Evolutionary conservation across 2,113 vertebrate species (phyloP).

Genomic region (Mirounga angustirostris): DNA sequence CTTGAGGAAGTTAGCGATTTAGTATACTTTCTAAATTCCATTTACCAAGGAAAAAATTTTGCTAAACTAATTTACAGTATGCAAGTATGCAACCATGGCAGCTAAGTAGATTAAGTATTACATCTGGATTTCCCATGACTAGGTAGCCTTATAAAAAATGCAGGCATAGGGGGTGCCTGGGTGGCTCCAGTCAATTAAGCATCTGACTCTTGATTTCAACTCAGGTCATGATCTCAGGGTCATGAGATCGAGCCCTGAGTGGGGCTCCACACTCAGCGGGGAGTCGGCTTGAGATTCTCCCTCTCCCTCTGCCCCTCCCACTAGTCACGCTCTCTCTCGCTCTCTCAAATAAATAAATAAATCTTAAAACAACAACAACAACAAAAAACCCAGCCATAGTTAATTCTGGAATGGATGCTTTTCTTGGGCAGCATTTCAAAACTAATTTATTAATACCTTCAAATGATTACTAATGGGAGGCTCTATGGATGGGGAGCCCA

Average conservation of each 20-base stretch:
- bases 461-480: constrained; percentile 30
- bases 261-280: background rate
- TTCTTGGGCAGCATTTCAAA: constrained; percentile 57
- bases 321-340: background rate
- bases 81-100: background rate
- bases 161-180: background rate
- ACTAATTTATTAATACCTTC: constrained; percentile 32
- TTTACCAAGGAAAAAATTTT: constrained; percentile 54
- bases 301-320: background rate
- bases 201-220: too few species aligned
- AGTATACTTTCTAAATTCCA: constrained; percentile 15
- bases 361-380: background rate
- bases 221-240: too few species aligned
- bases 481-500: background rate
- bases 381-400: background rate
- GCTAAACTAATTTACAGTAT: constrained; percentile 47
- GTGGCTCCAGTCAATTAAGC: background rate
- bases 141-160: background rate
- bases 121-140: constrained; percentile 10
- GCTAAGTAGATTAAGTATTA: constrained; percentile 38
- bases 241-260: background rate
- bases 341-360: background rate
- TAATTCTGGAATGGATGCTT: constrained; percentile 38
- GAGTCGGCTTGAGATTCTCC: background rate
- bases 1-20: constrained; percentile 49